Percentiles rank a stretch among this genome's conserved stretches.
phyloP scores from a whole-genome alignment of 2,113 vertebrate genomes.

The Peromyscus maniculatus region DNA sequence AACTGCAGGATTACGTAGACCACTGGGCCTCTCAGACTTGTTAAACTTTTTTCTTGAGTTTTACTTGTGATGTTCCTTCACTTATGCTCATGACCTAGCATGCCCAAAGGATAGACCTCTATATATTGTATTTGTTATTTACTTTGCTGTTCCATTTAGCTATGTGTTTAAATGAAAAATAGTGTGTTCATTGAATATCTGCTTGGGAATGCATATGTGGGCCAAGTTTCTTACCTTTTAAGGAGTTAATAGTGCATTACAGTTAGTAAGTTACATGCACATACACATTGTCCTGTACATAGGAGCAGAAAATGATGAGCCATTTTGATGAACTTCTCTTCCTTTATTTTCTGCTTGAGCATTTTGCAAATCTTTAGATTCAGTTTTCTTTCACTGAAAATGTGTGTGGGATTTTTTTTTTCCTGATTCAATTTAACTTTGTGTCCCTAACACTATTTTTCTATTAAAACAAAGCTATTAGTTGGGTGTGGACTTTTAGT shows the following conservation, averaged over 20 bases:
- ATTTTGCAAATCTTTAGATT: background rate
- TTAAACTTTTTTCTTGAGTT: background rate
- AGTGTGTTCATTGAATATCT: background rate
- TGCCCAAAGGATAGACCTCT: background rate
- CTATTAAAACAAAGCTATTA: constrained; percentile 28
- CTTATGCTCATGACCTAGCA: background rate
- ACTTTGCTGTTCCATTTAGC: background rate
- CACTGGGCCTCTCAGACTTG: background rate
- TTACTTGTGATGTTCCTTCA: background rate
- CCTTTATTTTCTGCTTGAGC: background rate
- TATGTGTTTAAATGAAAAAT: constrained; percentile 7
- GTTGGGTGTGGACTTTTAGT: background rate
- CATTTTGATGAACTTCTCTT: background rate
- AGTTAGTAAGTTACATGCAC: background rate
- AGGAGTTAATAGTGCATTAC: background rate
- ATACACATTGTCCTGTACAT: background rate
- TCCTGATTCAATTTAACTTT: constrained; percentile 32
- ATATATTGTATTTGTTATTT: background rate
- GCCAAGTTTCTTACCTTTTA: background rate
- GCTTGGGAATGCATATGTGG: background rate
- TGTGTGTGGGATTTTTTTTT: background rate
- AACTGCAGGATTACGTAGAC: background rate
- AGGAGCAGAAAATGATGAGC: background rate
- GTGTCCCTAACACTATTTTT: constrained; percentile 6
- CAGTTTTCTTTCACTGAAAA: background rate